A percentile compares a stretch with the other conserved stretches of the same genome.
Evolutionary conservation across 2,113 vertebrate species (phyloP).

Genomic region (Pituophis catenifer): DNA sequence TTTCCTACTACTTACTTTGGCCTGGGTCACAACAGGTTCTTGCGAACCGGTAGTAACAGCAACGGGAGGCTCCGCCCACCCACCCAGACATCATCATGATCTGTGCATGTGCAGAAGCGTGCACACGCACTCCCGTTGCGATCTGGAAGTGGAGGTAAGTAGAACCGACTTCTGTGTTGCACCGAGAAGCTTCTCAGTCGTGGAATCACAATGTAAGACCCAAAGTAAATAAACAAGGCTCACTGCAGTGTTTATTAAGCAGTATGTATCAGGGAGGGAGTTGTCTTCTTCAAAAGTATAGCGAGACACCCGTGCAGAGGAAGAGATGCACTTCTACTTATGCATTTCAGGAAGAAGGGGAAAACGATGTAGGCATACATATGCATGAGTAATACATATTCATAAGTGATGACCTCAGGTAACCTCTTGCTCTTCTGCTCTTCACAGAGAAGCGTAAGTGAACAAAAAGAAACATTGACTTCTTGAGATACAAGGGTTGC

Average conservation of each 20-base stretch:
- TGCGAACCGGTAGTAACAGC: too few species aligned
- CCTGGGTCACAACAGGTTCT: too few species aligned
- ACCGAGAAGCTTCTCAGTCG: neutral
- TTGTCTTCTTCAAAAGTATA: neutral
- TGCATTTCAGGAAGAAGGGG: neutral
- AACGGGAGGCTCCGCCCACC: too few species aligned
- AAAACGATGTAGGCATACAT: neutral
- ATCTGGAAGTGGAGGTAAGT: too few species aligned
- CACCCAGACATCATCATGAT: too few species aligned
- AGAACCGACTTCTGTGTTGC: neutral
- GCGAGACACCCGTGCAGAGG: neutral
- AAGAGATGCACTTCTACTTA: neutral
- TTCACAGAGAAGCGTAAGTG: neutral
- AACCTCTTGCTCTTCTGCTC: neutral
- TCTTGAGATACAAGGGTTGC: neutral
- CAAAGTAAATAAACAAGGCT: neutral
- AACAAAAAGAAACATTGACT: neutral
- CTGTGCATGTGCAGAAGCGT: too few species aligned
- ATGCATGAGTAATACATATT: neutral
- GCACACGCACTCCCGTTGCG: too few species aligned
- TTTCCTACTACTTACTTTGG: too few species aligned
- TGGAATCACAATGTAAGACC: too few species aligned
- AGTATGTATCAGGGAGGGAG: neutral
- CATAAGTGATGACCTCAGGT: neutral
- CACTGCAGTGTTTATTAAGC: neutral